A percentile compares a stretch with the other conserved stretches of the same genome.
Evolutionary conservation across 2,113 vertebrate genomes (phyloP).

Genomic region (Cephalopterus ornatus): DNA sequence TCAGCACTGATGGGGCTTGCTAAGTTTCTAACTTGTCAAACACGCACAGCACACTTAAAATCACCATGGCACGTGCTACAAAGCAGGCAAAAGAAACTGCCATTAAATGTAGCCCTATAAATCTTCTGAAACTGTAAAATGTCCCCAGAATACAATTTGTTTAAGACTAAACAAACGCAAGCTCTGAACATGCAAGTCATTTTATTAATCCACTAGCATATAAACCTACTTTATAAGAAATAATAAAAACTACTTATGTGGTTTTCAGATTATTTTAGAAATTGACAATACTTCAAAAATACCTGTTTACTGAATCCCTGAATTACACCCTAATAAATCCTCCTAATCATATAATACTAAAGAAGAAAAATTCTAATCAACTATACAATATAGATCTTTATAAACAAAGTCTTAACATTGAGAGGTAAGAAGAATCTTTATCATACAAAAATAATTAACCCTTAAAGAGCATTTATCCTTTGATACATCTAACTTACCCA

Average conservation of each 20-base stretch:
- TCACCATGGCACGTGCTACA: slow-evolving; percentile 57
- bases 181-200: neutral
- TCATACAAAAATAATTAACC: neutral
- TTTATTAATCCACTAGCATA: neutral
- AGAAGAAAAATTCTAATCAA: neutral
- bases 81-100: slow-evolving; percentile 27
- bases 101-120: slow-evolving; percentile 34
- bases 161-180: slow-evolving; percentile 16
- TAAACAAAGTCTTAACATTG: neutral
- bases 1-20: slow-evolving; percentile 44
- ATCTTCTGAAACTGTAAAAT: neutral
- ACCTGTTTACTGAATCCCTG: neutral
- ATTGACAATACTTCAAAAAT: neutral
- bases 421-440: neutral
- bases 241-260: neutral
- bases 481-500: neutral
- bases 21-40: slow-evolving; percentile 70
- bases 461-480: neutral
- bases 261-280: neutral
- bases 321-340: neutral
- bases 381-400: neutral
- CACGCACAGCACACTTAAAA: slow-evolving; percentile 60
- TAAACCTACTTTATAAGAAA: neutral
- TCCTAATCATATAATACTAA: neutral
- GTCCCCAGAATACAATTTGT: neutral